These are phyloP conservation scores for Chaetorhynchus papuensis DNA, from an alignment of 2,113 vertebrate species.

Conservation along the genomic window DNA sequence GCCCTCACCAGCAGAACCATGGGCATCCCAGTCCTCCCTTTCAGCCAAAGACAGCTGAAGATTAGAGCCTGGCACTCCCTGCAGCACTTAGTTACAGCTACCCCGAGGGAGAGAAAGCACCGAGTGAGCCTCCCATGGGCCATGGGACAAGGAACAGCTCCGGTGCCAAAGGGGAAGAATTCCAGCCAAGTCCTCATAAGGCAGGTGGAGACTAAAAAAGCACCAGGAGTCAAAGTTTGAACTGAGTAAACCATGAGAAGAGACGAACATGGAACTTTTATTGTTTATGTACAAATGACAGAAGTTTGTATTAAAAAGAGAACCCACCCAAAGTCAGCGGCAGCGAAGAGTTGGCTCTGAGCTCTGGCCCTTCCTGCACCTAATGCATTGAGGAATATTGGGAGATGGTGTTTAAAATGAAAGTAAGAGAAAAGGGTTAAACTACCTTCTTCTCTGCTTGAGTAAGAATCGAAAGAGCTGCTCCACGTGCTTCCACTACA, in stretches of 20 bases:
- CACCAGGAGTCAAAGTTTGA: not conserved
- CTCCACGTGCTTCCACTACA: not conserved
- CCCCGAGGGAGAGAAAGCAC: not conserved
- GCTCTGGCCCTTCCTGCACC: constrained; percentile 28
- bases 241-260: constrained; percentile 31
- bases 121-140: not conserved
- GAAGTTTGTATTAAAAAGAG: constrained; percentile 59
- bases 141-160: not conserved
- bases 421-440: not conserved
- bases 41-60: not conserved
- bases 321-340: not conserved
- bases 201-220: not conserved
- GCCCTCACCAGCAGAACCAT: not conserved
- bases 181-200: not conserved
- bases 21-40: not conserved
- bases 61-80: not conserved
- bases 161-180: not conserved
- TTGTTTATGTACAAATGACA: constrained; percentile 72
- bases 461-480: not conserved
- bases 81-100: not conserved
- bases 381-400: not conserved
- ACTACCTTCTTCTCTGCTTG: not conserved
- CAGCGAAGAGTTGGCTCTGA: not conserved
- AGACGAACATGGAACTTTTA: constrained; percentile 61
- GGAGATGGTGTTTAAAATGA: not conserved